phyloP scores from a whole-genome alignment of 2,888 invertebrate genomes.

The Eupithecia subfuscata region DNA sequence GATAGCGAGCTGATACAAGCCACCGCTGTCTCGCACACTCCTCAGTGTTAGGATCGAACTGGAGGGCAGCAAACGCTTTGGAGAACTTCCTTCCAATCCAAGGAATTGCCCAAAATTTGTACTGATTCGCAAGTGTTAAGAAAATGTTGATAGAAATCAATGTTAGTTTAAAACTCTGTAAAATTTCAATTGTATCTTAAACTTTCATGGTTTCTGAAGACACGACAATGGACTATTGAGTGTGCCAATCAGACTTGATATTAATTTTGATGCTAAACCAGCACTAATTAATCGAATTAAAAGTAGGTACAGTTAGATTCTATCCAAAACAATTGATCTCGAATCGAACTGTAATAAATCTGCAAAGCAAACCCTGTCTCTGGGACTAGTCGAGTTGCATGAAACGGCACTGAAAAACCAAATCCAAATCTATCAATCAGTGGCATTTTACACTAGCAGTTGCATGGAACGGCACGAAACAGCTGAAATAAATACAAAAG shows the following conservation, averaged over 20 bases:
- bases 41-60: not conserved
- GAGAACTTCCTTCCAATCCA: not conserved
- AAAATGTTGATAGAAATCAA: not conserved
- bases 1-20: slow-evolving; percentile 9
- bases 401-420: not conserved
- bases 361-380: not conserved
- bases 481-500: not conserved
- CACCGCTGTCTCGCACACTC: not conserved
- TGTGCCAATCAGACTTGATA: not conserved
- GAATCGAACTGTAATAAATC: not conserved
- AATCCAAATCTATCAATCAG: not conserved
- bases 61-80: not conserved
- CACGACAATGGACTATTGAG: not conserved
- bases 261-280: not conserved
- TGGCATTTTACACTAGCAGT: not conserved
- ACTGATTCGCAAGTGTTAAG: not conserved
- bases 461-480: not conserved
- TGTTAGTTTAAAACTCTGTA: not conserved
- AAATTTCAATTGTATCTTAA: not conserved
- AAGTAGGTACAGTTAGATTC: not conserved
- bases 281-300: too few species aligned
- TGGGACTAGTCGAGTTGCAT: not conserved
- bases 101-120: not conserved
- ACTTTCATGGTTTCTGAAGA: not conserved
- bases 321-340: not conserved